Percentiles rank a stretch among this genome's conserved stretches.
These are phyloP conservation scores for Morone chrysops DNA, from an alignment of 2,113 vertebrate genomes.

Conservation along the genomic window DNA sequence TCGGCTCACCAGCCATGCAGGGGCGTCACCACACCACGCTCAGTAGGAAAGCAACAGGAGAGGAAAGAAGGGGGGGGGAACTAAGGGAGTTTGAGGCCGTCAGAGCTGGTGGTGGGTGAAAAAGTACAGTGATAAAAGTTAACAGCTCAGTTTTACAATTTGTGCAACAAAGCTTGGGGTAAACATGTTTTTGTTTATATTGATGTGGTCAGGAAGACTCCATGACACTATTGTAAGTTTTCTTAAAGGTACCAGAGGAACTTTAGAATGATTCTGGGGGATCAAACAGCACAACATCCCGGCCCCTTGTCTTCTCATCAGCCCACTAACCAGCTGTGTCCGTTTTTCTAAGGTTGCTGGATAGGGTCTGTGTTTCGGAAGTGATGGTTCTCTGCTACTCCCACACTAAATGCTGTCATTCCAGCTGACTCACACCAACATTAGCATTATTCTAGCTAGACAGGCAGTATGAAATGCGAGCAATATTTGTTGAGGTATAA, in stretches of 20 bases:
- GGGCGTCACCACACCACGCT: conserved; percentile 72
- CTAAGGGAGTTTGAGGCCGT: conserved; percentile 46
- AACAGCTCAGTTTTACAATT: conserved; percentile 54
- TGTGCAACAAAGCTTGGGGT: conserved; percentile 26
- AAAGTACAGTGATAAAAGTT: conserved; percentile 56
- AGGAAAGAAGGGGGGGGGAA: conserved; percentile 57
- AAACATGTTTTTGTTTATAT: conserved; percentile 45
- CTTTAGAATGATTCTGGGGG: conserved; percentile 4
- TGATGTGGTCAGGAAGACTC: neutral
- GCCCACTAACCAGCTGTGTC: conserved; percentile 76
- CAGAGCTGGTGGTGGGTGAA: conserved; percentile 33
- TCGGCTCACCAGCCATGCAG: conserved; percentile 69
- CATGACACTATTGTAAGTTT: conserved; percentile 11
- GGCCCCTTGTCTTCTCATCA: conserved; percentile 41
- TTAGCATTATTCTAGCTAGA: conserved; percentile 48
- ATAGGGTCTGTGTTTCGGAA: conserved; percentile 61
- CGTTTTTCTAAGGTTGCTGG: conserved; percentile 56
- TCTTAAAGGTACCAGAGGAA: conserved; percentile 4
- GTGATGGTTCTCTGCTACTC: conserved; percentile 64
- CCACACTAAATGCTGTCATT: conserved; percentile 65
- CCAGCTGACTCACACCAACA: conserved; percentile 67
- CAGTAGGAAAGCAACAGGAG: conserved; percentile 70
- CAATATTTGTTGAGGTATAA: conserved; percentile 24
- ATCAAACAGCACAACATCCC: conserved; percentile 48
- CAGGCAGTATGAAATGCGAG: conserved; percentile 38